These are phyloP conservation scores for Caenorhabditis japonica DNA, from an alignment of 2,888 invertebrate species.

Conservation along the genomic window DNA sequence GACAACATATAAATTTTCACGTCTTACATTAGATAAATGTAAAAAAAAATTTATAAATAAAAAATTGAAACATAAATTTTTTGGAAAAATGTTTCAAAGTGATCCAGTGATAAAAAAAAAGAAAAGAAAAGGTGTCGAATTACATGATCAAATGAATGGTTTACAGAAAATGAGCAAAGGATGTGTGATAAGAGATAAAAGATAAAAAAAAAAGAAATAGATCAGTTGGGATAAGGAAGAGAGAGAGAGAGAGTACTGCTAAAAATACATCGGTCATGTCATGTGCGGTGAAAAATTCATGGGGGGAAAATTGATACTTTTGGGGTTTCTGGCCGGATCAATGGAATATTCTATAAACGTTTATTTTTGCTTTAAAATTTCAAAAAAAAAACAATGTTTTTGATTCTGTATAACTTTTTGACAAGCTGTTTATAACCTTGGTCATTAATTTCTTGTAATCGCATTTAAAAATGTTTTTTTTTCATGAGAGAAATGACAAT, in stretches of 20 bases:
- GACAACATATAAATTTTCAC: too few relatives aligned
- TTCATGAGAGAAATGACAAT: too few relatives aligned
- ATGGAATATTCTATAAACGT: too few relatives aligned
- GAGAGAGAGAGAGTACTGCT: background rate
- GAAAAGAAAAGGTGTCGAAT: conserved; percentile 21
- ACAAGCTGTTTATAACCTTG: too few relatives aligned
- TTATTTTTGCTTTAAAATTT: too few relatives aligned
- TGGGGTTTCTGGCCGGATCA: background rate
- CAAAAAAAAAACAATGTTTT: too few relatives aligned
- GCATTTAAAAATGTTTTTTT: too few relatives aligned
- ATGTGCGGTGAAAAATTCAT: background rate
- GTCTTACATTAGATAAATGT: background rate
- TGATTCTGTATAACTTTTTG: too few relatives aligned
- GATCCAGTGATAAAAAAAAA: conserved; percentile 4
- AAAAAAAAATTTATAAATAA: background rate
- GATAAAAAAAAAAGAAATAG: background rate
- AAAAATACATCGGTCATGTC: too few relatives aligned
- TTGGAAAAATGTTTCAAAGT: background rate
- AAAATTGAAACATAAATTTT: background rate
- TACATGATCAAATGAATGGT: conserved; percentile 37
- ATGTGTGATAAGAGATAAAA: conserved; percentile 12
- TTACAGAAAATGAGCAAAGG: background rate
- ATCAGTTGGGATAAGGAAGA: conserved; percentile 5
- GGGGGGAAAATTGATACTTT: background rate
- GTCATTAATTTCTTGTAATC: too few relatives aligned